Base-by-base conservation (phyloP, 2,797 vertebrate genomes). In the Neostethus bicornis region DNA sequence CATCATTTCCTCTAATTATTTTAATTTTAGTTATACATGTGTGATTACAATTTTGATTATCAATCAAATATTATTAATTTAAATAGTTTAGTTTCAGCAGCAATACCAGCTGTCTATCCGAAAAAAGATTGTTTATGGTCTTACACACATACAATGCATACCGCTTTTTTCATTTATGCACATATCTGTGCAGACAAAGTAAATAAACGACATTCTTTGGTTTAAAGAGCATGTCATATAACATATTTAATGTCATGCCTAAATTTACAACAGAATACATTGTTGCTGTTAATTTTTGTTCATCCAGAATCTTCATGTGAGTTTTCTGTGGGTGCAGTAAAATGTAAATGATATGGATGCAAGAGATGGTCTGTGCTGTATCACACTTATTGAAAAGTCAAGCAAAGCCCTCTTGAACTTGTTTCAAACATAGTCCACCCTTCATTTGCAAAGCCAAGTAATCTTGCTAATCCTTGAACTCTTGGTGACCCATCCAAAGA, bases 121-220 rank as follows among this genome's bases (percentile, higher is more conserved):
- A 13, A 41, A 48, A 13, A 32, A 14, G 34, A 48, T 24, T 24
- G n/a, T n/a, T n/a, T n/a, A n/a, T n/a, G n/a, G n/a, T n/a, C n/a
- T n/a, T n/a, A n/a, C 26, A 14, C 34, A 28, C 20, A 13, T 19
- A 7, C n/a, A n/a, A n/a, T n/a, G n/a, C n/a, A n/a, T n/a, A n/a
- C n/a, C n/a, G n/a, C 12, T 25, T 44, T 16, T 19, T 19, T 57
- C 9, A 21, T 17, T 10, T 14, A 31, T 39, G 34, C 5, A 46
- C 51, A 7, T 34, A 48, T 56, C 39, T 21, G 1, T 48, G 12
- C 17, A 46, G 51, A 39, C 48, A 8, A 19, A 42, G 25, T 24
- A 19, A 35, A 34, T 70, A 54, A 68, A 72, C 44, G 19, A 14
- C 38, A 17, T 10, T 23, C 17, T 56, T 57, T 51, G 42, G 48